Percentiles rank a stretch among this genome's conserved stretches.
Conservation (phyloP, 2,797 vertebrate species). For the Acridotheres tristis region DNA sequence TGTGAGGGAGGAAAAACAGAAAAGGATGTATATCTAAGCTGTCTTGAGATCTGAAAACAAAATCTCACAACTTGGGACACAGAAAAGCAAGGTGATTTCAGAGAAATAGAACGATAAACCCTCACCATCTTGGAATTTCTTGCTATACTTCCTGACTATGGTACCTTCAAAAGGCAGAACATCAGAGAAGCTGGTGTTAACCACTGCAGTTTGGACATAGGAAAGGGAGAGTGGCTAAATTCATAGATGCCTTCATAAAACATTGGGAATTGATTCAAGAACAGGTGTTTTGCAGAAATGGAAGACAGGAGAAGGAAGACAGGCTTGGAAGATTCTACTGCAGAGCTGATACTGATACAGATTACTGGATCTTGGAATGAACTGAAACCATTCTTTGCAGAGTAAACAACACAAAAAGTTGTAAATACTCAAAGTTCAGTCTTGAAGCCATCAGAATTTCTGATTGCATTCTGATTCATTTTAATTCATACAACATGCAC, state of each 20-base stretch:
- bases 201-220: not conserved
- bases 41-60: not conserved
- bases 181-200: not conserved
- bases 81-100: not conserved
- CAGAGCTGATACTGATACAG: not conserved
- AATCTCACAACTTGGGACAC: not conserved
- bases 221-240: not conserved
- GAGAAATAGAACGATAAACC: not conserved
- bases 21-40: not conserved
- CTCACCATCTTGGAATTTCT: not conserved
- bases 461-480: not conserved
- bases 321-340: not conserved
- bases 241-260: not conserved
- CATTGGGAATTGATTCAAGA: not conserved
- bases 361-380: not conserved
- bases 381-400: not conserved
- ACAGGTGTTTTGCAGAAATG: not conserved
- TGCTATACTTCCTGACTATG: rapidly evolving
- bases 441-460: not conserved
- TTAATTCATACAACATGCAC: not conserved
- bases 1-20: not conserved
- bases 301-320: not conserved
- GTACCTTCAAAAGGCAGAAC: not conserved
- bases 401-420: not conserved
- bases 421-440: not conserved